Evolutionary conservation across 2,888 invertebrate species (phyloP).

Genomic region (Lypha dubia): DNA sequence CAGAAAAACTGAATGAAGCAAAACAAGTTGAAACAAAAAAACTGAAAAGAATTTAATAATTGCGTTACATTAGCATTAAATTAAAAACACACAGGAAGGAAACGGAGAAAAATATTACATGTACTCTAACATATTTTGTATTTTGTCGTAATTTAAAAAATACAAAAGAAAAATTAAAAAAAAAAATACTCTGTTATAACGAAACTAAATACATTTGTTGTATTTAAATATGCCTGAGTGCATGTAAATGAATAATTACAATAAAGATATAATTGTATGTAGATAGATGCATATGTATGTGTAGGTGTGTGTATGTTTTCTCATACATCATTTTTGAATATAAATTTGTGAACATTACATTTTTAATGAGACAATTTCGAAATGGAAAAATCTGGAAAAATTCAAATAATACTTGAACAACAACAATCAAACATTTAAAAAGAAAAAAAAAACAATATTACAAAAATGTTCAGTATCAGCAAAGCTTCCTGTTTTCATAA

Average conservation of each 20-base stretch:
- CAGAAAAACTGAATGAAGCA: neutral
- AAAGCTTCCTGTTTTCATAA: conserved; percentile 37
- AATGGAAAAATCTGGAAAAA: conserved; percentile 32
- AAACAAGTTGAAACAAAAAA: too few relatives aligned
- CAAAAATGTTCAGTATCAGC: neutral
- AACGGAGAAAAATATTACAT: conserved; percentile 9
- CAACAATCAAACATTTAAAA: neutral
- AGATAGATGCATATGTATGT: too few relatives aligned
- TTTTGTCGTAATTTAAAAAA: neutral
- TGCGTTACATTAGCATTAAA: neutral
- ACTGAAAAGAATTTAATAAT: conserved; percentile 8
- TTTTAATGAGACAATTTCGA: conserved; percentile 55
- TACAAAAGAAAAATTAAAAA: too few relatives aligned
- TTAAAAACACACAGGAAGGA: conserved; percentile 36
- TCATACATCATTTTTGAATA: conserved; percentile 2
- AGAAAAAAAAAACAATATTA: neutral
- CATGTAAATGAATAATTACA: neutral
- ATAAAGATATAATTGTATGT: neutral
- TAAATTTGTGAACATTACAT: conserved; percentile 51
- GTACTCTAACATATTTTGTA: too few relatives aligned
- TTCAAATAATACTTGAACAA: neutral
- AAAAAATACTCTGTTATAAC: neutral
- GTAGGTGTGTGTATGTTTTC: neutral
- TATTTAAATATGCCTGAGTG: neutral
- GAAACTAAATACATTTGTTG: neutral